phyloP scores from a whole-genome alignment of 2,113 vertebrate species.

The Ictalurus punctatus region DNA sequence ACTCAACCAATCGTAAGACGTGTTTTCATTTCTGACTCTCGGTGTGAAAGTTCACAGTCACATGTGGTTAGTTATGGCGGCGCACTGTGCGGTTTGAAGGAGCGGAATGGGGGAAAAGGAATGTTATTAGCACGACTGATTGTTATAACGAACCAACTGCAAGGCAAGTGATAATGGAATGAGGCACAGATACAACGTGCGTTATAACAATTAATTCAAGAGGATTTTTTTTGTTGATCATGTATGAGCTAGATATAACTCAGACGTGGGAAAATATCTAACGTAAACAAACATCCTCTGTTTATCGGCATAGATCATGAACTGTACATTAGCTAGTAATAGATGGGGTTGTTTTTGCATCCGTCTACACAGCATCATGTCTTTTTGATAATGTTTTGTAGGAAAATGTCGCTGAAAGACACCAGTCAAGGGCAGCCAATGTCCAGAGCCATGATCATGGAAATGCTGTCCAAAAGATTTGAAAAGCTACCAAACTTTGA shows the following conservation, averaged over 20 bases:
- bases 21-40: slow-evolving; percentile 23
- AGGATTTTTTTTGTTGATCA: not conserved
- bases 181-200: not conserved
- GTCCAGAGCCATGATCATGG: slow-evolving; percentile 26
- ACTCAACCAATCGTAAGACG: slow-evolving; percentile 60
- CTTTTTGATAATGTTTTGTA: not conserved
- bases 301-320: not conserved
- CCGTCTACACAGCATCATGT: not conserved
- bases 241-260: not conserved
- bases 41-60: slow-evolving; percentile 52
- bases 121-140: not conserved
- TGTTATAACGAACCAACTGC: not conserved
- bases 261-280: not conserved
- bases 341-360: not conserved
- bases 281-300: not conserved
- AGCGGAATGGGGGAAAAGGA: not conserved
- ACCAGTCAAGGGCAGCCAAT: slow-evolving; percentile 6
- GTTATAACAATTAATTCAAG: not conserved
- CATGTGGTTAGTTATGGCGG: slow-evolving; percentile 60
- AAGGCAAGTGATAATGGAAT: slow-evolving; percentile 3
- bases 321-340: not conserved
- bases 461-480: slow-evolving; percentile 66
- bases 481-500: slow-evolving; percentile 70
- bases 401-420: slow-evolving; percentile 2
- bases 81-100: slow-evolving; percentile 35